Conservation (phyloP, 2,888 invertebrate genomes). For the Apantesis nais region DNA sequence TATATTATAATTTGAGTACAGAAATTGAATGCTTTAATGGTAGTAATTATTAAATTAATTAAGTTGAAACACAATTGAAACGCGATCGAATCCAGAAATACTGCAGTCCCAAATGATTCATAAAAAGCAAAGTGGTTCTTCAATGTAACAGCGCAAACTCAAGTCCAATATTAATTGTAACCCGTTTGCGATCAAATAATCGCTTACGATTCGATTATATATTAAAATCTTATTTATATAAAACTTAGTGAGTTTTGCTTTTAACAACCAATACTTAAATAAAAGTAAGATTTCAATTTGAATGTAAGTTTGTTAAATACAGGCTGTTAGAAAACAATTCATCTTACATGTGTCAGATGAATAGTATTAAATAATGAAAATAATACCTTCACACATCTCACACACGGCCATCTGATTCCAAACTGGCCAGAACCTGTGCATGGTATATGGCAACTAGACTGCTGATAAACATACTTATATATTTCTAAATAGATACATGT, state of each 20-base stretch:
- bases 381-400: too few relatives aligned
- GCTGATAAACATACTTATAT: too few relatives aligned
- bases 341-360: neutral
- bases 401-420: too few relatives aligned
- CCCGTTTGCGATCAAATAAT: neutral
- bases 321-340: neutral
- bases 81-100: neutral
- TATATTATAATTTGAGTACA: neutral
- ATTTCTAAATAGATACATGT: too few relatives aligned
- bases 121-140: neutral
- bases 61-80: neutral
- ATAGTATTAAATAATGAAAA: too few relatives aligned
- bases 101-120: neutral
- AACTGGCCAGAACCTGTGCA: too few relatives aligned
- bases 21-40: neutral
- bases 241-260: neutral
- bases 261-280: neutral
- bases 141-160: neutral
- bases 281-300: neutral
- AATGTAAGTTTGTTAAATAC: neutral
- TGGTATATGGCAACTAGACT: too few relatives aligned
- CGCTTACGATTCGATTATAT: neutral
- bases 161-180: slow-evolving; percentile 1
- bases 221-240: neutral
- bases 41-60: neutral